These are phyloP conservation scores for Stratiomys singularior DNA, from an alignment of 2,888 invertebrate species.

Conservation along the genomic window DNA sequence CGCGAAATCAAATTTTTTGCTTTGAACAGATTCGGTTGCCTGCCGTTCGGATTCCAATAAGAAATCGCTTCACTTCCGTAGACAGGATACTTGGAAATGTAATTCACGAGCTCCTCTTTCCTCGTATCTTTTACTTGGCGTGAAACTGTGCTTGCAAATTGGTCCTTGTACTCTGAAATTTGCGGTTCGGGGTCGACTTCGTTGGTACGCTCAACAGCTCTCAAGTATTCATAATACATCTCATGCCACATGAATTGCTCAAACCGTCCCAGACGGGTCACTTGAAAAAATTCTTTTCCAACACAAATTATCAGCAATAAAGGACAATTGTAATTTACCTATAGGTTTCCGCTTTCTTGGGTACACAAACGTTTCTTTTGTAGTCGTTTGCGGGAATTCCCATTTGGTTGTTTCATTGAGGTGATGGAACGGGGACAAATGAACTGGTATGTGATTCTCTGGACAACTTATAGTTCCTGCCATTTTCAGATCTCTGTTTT, in stretches of 20 bases:
- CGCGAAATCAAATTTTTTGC: conserved; percentile 57
- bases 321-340: conserved; percentile 8
- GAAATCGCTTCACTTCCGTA: conserved; percentile 61
- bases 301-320: not conserved
- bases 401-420: conserved; percentile 9
- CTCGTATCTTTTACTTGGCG: conserved; percentile 55
- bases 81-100: conserved; percentile 59
- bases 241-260: conserved; percentile 63
- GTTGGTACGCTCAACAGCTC: conserved; percentile 54
- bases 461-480: conserved; percentile 29
- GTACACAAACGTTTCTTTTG: not conserved
- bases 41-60: conserved; percentile 61
- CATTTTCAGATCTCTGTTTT: conserved; percentile 9
- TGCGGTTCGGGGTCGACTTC: conserved; percentile 39
- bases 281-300: not conserved
- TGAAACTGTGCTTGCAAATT: conserved; percentile 56
- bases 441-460: conserved; percentile 11
- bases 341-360: conserved; percentile 23
- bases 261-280: conserved; percentile 56
- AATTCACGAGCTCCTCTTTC: conserved; percentile 55
- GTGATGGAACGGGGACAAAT: not conserved
- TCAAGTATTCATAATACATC: conserved; percentile 60
- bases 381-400: conserved; percentile 18
- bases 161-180: conserved; percentile 60
- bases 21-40: conserved; percentile 58